These are phyloP conservation scores for Otis tarda DNA, from an alignment of 2,113 vertebrate species.

Conservation along the genomic window DNA sequence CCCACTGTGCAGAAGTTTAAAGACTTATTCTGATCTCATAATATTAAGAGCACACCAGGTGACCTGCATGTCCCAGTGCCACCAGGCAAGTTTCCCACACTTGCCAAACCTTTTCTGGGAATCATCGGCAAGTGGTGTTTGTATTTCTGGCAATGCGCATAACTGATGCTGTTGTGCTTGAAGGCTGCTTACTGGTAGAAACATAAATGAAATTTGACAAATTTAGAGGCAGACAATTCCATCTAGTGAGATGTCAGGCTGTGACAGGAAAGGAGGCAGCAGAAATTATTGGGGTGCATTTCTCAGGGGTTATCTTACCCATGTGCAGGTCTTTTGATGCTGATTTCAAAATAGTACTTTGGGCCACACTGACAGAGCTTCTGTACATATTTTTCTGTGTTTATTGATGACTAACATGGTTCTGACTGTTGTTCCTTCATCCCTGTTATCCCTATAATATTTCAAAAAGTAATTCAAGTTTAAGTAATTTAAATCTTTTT, in stretches of 20 bases:
- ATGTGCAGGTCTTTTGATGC: neutral
- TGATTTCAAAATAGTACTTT: neutral
- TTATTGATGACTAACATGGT: neutral
- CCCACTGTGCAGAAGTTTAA: neutral
- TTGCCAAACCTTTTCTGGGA: conserved; percentile 5
- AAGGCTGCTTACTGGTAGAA: neutral
- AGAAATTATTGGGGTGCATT: neutral
- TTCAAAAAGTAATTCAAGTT: neutral
- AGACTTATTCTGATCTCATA: neutral
- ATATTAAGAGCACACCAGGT: neutral
- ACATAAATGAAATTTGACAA: neutral
- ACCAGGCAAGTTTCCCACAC: neutral
- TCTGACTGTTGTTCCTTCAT: neutral
- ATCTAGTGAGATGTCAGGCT: neutral
- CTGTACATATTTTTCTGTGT: neutral
- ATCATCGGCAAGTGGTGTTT: neutral
- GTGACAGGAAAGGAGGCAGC: neutral
- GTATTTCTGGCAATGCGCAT: neutral
- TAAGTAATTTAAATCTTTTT: neutral
- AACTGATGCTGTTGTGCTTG: neutral
- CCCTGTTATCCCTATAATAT: neutral
- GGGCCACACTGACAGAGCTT: neutral
- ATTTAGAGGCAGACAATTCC: neutral
- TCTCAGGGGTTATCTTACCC: neutral
- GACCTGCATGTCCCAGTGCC: neutral